A percentile compares a stretch with the other conserved stretches of the same genome.
Evolutionary conservation across 1,140 invertebrate genomes (phyloP).

Genomic region (Ptiloglossa arizonensis): DNA sequence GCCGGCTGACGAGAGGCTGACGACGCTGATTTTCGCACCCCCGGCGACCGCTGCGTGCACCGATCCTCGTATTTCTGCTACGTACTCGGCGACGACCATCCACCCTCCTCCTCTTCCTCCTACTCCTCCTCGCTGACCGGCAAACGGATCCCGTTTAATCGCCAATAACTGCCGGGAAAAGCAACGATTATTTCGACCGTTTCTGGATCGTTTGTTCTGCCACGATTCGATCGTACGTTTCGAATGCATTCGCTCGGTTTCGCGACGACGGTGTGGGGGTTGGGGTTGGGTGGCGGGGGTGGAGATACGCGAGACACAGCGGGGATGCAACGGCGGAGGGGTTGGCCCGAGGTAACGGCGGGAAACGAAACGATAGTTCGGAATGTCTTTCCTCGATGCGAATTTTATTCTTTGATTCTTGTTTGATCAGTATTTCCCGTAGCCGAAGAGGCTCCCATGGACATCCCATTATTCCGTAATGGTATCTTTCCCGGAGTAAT

Average conservation of each 20-base stretch:
- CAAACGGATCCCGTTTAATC: conserved; percentile 28
- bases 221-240: conserved; percentile 17
- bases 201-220: conserved; percentile 47
- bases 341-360: too few relatives aligned
- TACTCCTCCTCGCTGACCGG: not conserved
- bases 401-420: conserved; percentile 54
- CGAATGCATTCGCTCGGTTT: not conserved
- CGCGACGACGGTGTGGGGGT: too few relatives aligned
- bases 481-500: conserved; percentile 40
- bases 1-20: conserved; percentile 60
- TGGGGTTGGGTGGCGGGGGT: too few relatives aligned
- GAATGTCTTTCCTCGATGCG: conserved; percentile 50
- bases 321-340: too few relatives aligned
- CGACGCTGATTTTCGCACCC: conserved; percentile 59
- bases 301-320: too few relatives aligned
- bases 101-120: not conserved
- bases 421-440: conserved; percentile 38
- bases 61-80: conserved; percentile 2
- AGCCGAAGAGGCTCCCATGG: conserved; percentile 11
- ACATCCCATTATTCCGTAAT: conserved; percentile 40
- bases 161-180: conserved; percentile 39
- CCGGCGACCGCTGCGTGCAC: conserved; percentile 9
- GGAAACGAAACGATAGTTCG: conserved; percentile 46
- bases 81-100: conserved; percentile 7
- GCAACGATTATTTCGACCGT: conserved; percentile 49